These are phyloP conservation scores for Tholera decimalis DNA, from an alignment of 2,888 invertebrate species.

Conservation along the genomic window DNA sequence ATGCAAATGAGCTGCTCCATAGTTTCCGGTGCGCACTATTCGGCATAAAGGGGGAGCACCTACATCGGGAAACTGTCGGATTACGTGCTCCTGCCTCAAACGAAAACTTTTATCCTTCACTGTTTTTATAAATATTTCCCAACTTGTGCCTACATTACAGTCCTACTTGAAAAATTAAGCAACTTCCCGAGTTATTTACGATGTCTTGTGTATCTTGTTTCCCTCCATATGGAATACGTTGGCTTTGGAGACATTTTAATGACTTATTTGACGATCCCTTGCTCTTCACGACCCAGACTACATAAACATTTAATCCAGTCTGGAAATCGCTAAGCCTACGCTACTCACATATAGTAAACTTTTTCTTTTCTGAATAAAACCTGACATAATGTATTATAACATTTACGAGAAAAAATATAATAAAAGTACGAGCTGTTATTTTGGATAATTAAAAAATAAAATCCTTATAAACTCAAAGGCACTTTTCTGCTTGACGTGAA, in stretches of 20 bases:
- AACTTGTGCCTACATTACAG: constrained; percentile 69
- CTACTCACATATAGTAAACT: background rate
- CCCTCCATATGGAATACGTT: constrained; percentile 62
- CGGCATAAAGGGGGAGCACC: constrained; percentile 61
- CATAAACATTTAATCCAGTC: constrained; percentile 54
- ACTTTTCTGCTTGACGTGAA: constrained; percentile 82
- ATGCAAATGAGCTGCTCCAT: constrained; percentile 55
- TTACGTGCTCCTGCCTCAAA: constrained; percentile 75
- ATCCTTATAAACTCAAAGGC: constrained; percentile 77
- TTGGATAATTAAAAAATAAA: constrained; percentile 68
- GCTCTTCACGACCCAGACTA: constrained; percentile 40
- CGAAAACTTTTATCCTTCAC: constrained; percentile 76
- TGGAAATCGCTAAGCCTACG: constrained; percentile 16
- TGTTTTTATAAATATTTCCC: constrained; percentile 72
- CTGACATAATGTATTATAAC: constrained; percentile 11
- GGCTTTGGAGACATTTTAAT: constrained; percentile 63
- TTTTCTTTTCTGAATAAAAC: constrained; percentile 18
- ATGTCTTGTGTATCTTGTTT: constrained; percentile 57
- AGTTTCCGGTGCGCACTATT: constrained; percentile 53
- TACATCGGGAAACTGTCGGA: constrained; percentile 71
- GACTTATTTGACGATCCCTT: constrained; percentile 64
- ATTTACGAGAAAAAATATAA: constrained; percentile 13
- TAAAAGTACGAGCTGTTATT: constrained; percentile 44
- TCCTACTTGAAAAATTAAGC: constrained; percentile 64
- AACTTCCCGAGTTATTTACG: constrained; percentile 63